Evolutionary conservation across 2,797 vertebrate genomes (phyloP).

Genomic region (Miopithecus talapoin): DNA sequence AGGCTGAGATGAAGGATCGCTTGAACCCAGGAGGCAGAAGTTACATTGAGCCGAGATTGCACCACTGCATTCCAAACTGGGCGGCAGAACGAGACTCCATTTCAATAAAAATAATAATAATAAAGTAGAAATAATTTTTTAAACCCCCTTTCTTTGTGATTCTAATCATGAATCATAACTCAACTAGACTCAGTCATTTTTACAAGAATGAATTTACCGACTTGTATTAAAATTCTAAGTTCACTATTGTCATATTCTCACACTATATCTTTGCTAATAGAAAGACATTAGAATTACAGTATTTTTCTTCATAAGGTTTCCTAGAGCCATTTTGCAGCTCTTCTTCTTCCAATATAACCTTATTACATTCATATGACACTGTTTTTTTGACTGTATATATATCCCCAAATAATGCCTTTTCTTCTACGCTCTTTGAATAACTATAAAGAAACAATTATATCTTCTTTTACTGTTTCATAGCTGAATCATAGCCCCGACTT

Average conservation of each 20-base stretch:
- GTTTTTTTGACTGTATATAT: background rate
- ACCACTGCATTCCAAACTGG: background rate
- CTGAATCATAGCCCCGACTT: background rate
- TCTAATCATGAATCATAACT: background rate
- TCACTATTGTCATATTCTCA: background rate
- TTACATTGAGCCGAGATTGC: background rate
- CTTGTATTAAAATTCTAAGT: background rate
- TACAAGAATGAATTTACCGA: background rate
- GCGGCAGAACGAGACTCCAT: background rate
- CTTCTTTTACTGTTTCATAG: background rate
- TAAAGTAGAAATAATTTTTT: background rate
- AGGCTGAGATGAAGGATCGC: background rate
- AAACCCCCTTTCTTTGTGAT: background rate
- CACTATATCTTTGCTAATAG: background rate
- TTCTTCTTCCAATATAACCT: background rate
- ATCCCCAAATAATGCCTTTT: background rate
- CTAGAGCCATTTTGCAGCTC: background rate
- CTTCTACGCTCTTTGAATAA: background rate
- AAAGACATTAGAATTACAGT: background rate
- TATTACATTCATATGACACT: background rate
- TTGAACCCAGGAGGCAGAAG: background rate
- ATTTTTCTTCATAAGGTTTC: background rate
- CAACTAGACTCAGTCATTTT: background rate
- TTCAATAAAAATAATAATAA: background rate
- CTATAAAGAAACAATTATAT: background rate